Percentiles rank a stretch among this genome's conserved stretches.
phyloP scores from a whole-genome alignment of 1,140 invertebrate genomes.

The Hirudo medicinalis region DNA sequence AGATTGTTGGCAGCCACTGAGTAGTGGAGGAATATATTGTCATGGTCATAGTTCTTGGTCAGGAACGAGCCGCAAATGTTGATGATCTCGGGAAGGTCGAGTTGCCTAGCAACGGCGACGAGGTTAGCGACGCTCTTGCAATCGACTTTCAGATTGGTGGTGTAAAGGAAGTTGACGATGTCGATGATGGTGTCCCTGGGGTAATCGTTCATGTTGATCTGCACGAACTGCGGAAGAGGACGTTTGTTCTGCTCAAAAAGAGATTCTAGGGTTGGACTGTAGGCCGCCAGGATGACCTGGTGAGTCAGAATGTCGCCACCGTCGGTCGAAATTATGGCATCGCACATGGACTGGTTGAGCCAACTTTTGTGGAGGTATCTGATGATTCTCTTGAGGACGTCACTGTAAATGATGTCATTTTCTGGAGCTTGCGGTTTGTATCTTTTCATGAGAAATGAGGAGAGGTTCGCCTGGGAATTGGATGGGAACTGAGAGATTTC shows the following conservation, averaged over 20 bases:
- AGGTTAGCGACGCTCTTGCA: conserved; percentile 20
- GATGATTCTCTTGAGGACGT: conserved; percentile 13
- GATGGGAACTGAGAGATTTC: background rate
- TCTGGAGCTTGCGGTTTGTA: conserved; percentile 8
- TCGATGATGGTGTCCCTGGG: conserved; percentile 18
- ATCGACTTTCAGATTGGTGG: conserved; percentile 22
- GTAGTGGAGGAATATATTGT: conserved; percentile 21
- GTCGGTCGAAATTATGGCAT: conserved; percentile 19
- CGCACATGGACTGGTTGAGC: conserved; percentile 23
- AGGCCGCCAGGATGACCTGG: conserved; percentile 22
- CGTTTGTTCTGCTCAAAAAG: conserved; percentile 18
- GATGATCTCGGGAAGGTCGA: conserved; percentile 17
- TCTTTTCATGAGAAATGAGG: background rate
- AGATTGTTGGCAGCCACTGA: conserved; percentile 20
- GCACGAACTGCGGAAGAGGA: conserved; percentile 9
- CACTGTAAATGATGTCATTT: background rate
- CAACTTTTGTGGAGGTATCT: conserved; percentile 20
- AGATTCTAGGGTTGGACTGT: conserved; percentile 18
- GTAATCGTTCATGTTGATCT: conserved; percentile 23
- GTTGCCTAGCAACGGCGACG: conserved; percentile 19
- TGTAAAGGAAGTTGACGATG: conserved; percentile 24
- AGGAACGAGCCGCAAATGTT: conserved; percentile 16
- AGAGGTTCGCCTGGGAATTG: background rate
- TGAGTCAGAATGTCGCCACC: conserved; percentile 23
- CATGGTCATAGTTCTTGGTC: conserved; percentile 21